Evolutionary conservation across 2,888 invertebrate species (phyloP).

Genomic region (Cactoblastis cactorum): DNA sequence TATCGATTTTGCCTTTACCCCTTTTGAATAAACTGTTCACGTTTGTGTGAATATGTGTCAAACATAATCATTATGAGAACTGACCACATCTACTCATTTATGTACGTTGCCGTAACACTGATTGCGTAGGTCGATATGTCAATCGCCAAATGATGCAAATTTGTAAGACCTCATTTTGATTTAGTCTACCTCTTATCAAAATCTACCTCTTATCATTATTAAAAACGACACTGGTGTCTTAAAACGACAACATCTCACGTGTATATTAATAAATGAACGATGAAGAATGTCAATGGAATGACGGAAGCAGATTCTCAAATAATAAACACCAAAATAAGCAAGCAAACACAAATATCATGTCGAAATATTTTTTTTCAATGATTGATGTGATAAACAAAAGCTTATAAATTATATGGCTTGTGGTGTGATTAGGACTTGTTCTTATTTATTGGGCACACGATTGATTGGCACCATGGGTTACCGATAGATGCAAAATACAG

Average conservation of each 20-base stretch:
- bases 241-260: background rate
- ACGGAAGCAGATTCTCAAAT: constrained; percentile 18
- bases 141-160: constrained; percentile 1
- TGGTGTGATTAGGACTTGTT: constrained; percentile 54
- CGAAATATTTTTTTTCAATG: constrained; percentile 9
- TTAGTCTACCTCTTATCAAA: background rate
- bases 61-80: background rate
- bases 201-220: background rate
- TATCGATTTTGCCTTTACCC: constrained; percentile 3
- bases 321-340: constrained; percentile 21
- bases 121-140: constrained; percentile 7
- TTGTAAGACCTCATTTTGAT: background rate
- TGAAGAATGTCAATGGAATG: constrained; percentile 15
- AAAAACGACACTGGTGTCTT: background rate
- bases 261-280: constrained; percentile 1
- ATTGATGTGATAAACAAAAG: constrained; percentile 31
- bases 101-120: background rate
- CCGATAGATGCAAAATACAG: constrained; percentile 47
- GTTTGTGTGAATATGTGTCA: background rate
- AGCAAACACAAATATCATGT: constrained; percentile 20
- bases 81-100: background rate
- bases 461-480: constrained; percentile 53
- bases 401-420: constrained; percentile 49
- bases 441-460: constrained; percentile 56
- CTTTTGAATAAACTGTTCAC: background rate